Base-by-base conservation (phyloP, 35 echinoderm and acorn worm species). In the Ophiothrix spiculata region DNA sequence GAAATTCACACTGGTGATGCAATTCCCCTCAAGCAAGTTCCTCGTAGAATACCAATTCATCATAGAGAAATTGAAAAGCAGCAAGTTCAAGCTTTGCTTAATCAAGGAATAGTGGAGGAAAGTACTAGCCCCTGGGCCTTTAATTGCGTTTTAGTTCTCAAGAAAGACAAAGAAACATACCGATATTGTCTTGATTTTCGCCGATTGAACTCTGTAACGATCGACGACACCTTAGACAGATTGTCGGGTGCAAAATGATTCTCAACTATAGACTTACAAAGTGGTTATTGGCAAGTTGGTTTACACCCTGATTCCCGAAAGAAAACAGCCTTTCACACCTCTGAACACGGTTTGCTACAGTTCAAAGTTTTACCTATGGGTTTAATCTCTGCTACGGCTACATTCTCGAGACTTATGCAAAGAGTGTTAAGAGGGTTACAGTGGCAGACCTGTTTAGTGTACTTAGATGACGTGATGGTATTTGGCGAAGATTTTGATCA, bases 151-250 rank as follows among this genome's bases (percentile, higher is more conserved):
- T 16, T 88, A 35, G 86, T 88, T 1, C 35, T 33, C 10, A 88
- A 88, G 86, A 88, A n/a, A 79, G 33, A 69, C 60, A 64, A 87
- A 15, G 35, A 32, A 13, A 49, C 28, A 1, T 38, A 46, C 36
- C 35, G 90, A 10, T 88, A 90, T 78, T 92, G 90, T 63, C 49
- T 92, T 13, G 86, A 92, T 83, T 88, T 83, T 39, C 36, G 77
- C 0, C 25, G 49, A 56, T 31, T 92, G 34, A 92, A 92, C 39
- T 82, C 56, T 28, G 74, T 88, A 10, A 91, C 89, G 0, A 95
- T 91, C 15, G 88, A 86, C 29, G 89, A 87, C 77, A 87, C 88
- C 11, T 74, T 95, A 0, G 93, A 91, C 86, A 74, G 84, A 11
- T 37, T 95, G 1, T 39, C 56, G 23, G 89, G 93, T 11, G 80